Base-by-base conservation (phyloP, 2,888 invertebrate genomes). In the Blomia tropicalis region DNA sequence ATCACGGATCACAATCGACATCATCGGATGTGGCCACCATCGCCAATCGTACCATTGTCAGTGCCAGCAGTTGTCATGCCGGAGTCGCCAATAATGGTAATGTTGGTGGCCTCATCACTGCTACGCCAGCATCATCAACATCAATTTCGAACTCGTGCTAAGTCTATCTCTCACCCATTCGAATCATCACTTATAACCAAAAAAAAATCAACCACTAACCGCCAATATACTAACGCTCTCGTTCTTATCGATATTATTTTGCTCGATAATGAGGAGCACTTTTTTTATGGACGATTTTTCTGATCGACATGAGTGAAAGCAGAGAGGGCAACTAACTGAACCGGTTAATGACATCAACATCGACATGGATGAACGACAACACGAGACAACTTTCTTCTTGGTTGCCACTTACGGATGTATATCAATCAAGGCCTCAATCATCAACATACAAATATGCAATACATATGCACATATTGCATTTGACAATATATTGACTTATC, bases 241-340 rank as follows among this genome's bases (percentile, higher is more conserved):
- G 41, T 14, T 41, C 41, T 27, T 47, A 47, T 47, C 36, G 36
- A 36, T 17, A n/a, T n/a, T 36, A 11, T 7, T 36, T 36, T 7
- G 36, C 36, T 36, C 36, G 36, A 36, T 36, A 36, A 17, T 36
- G 36, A 36, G 7, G 36, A 36, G 51, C n/a, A n/a, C 41, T n/a
- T 41, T n/a, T 17, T 17, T 41, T 41, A 41, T 41, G 14, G 41
- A n/a, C 22, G 7, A 25, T 47, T n/a, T 11, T 25, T 23, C 7
- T 47, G 4, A n/a, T 47, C 47, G 47, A 47, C 5, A 47, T 23
- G 47, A 47, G 47, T 47, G 47, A 25, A 47, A 4, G n/a, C 17
- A 54, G 54, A 44, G 17, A 47, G 51, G 7, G 51, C 51, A 54
- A n/a, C 54, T 54, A 5, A 31, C 25, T 54, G 4, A 54, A 54